Base-by-base conservation (phyloP, 92 coral and sea anemone species). In the Palythoa heliodiscus region DNA sequence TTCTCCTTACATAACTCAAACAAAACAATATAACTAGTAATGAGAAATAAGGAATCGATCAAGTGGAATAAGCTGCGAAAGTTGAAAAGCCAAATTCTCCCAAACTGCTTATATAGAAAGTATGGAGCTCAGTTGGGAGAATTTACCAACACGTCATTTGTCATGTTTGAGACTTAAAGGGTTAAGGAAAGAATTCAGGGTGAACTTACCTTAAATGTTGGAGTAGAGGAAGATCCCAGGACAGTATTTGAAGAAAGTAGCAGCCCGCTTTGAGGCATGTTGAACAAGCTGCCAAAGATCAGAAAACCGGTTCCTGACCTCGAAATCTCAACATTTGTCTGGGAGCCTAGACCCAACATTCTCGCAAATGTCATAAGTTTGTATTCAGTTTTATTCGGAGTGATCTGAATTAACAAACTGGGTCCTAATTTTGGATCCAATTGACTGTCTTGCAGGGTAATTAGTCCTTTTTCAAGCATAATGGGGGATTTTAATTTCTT, bases 241-340 rank as follows among this genome's bases (percentile, higher is more conserved):
- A 92, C 86, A 43, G 93, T 98, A 11, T 91, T 92, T 4, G 99
- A 97, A 63, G 98, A 93, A 10, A 97, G 73, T 67, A 92, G 86
- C 55, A 97, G 76, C 7, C 98, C 98, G 64, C 95, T 92, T 38
- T 92, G 87, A 29, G 93, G 90, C 63, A 95, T 85, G 76, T 93
- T 95, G 69, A 95, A 97, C 19, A 97, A 91, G 52, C 93, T 90
- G 25, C 99, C 99, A 70, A 60, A 86, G 40, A 97, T 87, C 6
- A 96, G 90, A 83, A 97, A 97, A 38, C 95, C 97, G 37, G 99
- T 97, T 11, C 99, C 99, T 29, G 90, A 48, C 74, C 92, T 93
- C 23, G 98, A 71, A 73, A 97, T 90, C 79, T 93, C 98, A 61
- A 97, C 88, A 71, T 92, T 89, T 3, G 98, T 93, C 61, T 86